phyloP scores from a whole-genome alignment of 2,888 invertebrate genomes.

The Leucania comma region DNA sequence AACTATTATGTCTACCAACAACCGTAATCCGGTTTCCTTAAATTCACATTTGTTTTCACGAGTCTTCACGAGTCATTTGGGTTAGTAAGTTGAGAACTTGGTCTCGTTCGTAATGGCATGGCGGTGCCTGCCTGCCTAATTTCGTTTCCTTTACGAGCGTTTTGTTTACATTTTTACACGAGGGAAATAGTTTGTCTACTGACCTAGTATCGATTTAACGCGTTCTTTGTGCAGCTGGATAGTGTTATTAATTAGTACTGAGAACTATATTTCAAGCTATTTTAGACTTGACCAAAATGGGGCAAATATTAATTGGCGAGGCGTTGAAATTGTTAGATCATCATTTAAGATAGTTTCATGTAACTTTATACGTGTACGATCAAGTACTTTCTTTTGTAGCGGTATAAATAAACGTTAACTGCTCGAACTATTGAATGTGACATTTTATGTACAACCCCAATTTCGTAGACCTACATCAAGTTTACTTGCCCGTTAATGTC shows the following conservation, averaged over 20 bases:
- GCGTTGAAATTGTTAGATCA: conserved; percentile 37
- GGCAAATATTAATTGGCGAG: conserved; percentile 50
- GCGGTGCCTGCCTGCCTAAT: conserved; percentile 72
- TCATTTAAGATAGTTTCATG: conserved; percentile 40
- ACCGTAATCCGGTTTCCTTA: conserved; percentile 61
- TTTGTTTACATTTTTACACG: conserved; percentile 80
- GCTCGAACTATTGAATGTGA: conserved; percentile 49
- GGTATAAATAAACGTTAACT: conserved; percentile 55
- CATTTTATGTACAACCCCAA: conserved; percentile 57
- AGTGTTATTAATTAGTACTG: conserved; percentile 38
- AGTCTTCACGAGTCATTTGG: conserved; percentile 65
- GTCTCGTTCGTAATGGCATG: conserved; percentile 66
- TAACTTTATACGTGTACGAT: conserved; percentile 43
- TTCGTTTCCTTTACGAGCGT: conserved; percentile 79
- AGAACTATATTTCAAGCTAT: conserved; percentile 42
- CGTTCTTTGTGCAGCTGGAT: conserved; percentile 64
- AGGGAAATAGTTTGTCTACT: conserved; percentile 76
- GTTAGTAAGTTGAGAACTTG: conserved; percentile 66
- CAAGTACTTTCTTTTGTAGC: conserved; percentile 47
- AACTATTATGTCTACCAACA: conserved; percentile 59
- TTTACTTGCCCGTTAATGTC: conserved; percentile 50
- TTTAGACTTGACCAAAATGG: conserved; percentile 39
- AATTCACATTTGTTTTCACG: conserved; percentile 63
- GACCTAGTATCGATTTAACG: conserved; percentile 74
- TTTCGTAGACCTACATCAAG: conserved; percentile 51